Evolutionary conservation across 1,140 invertebrate species (phyloP), one percentile per base, ranked within the genome.

Genomic region (Eueides isabella): DNA sequence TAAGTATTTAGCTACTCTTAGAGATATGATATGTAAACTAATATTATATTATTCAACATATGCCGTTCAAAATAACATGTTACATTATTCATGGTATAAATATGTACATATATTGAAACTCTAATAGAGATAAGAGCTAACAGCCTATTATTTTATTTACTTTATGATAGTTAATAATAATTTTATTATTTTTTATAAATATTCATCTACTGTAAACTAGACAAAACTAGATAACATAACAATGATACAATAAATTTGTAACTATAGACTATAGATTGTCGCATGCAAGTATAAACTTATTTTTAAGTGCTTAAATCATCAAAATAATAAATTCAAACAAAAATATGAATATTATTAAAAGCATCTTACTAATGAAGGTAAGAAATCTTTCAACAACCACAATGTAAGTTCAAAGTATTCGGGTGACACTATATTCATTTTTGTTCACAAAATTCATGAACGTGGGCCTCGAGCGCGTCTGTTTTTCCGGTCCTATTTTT

Each of bases 401-500:
- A 26, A 26, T 12, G 23, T 12, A 55, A 55, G 23, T 55, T 55
- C 48, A 55, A 55, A 55, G 11, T 55, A 55, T 55, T 55, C 23
- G 23, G 7, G 48, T 55, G 48, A 55, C 48, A 26, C 48, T 55
- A 55, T 11, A 55, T 55, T 55, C 48, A 26, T 55, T 55, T 55
- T 23, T 26, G 48, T 26, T 55, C 23, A 14, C 48, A 26, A 26
- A 48, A 48, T 48, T 48, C n/a, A 48, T 19, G 19, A 48, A 55
- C 48, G 48, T 26, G 48, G 9, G 48, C 48, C 23, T 55, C 23
- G n/a, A 55, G 48, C 48, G 16, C 48, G 48, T 26, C 19, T 55
- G 23, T 26, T 55, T 55, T 55, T 55, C 48, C 48, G 23, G 19
- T 55, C 48, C 11, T 55, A 55, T 55, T 55, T 55, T 55, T 55